Conservation (phyloP, 2,888 invertebrate genomes). For the Ophioninae sp. region DNA sequence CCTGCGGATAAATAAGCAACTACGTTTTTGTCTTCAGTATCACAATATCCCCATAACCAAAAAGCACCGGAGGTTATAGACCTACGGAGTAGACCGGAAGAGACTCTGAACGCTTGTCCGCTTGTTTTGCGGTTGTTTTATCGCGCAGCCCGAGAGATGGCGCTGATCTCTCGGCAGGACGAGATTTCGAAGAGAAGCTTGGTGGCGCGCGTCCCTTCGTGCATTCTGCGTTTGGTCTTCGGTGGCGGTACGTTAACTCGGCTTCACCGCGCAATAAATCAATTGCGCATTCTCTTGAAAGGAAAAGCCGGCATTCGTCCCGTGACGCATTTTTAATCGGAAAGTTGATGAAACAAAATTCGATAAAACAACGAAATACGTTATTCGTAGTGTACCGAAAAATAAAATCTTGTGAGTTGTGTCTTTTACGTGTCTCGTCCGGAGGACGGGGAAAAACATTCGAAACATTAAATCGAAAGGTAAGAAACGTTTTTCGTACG, state of each 20-base stretch:
- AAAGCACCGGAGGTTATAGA: too few relatives aligned
- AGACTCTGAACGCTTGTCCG: not conserved
- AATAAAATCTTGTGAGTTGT: constrained; percentile 32
- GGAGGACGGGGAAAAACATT: constrained; percentile 31
- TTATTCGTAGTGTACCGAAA: not conserved
- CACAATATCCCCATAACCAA: too few relatives aligned
- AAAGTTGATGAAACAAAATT: not conserved
- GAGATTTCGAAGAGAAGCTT: not conserved
- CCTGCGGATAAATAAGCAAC: too few relatives aligned
- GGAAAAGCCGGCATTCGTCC: constrained; percentile 16
- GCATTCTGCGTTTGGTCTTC: constrained; percentile 10
- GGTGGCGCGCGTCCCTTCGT: not conserved
- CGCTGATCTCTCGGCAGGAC: not conserved
- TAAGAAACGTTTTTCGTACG: constrained; percentile 1
- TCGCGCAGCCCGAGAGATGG: not conserved
- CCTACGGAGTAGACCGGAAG: too few relatives aligned
- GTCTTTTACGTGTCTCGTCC: constrained; percentile 20
- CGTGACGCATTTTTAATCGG: not conserved
- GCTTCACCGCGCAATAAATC: not conserved
- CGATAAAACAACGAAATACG: not conserved
- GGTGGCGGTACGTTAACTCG: constrained; percentile 16
- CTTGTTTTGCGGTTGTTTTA: not conserved
- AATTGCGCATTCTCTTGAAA: constrained; percentile 26
- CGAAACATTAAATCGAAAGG: constrained; percentile 27
- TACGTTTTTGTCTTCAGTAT: too few relatives aligned